A percentile compares a stretch with the other conserved stretches of the same genome.
Evolutionary conservation across 2,797 vertebrate genomes (phyloP).

Genomic region (Spinus olivaceus): DNA sequence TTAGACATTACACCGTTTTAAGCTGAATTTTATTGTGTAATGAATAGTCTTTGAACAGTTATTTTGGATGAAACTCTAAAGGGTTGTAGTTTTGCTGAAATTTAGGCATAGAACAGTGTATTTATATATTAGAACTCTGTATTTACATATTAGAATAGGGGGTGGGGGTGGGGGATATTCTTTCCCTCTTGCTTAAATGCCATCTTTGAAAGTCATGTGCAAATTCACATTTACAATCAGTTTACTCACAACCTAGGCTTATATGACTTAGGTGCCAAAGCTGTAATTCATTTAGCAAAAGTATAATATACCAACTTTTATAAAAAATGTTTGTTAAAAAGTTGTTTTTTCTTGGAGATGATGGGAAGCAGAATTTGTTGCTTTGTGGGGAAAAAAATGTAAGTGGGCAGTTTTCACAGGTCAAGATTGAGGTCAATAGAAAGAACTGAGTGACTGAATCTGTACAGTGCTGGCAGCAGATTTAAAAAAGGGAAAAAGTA

Average conservation of each 20-base stretch:
- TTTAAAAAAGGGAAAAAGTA: conserved; percentile 29
- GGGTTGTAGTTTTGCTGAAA: neutral
- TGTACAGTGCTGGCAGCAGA: conserved; percentile 34
- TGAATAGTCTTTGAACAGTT: conserved; percentile 1
- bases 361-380: neutral
- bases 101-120: neutral
- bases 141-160: neutral
- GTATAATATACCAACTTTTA: neutral
- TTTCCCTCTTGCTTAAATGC: neutral
- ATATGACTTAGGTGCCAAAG: neutral
- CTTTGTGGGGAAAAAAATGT: conserved; percentile 35
- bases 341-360: neutral
- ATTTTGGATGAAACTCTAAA: conserved; percentile 18
- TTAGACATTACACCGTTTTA: conserved; percentile 8
- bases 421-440: conserved; percentile 54
- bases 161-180: neutral
- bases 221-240: neutral
- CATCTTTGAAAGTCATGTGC: neutral
- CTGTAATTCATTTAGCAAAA: conserved; percentile 25
- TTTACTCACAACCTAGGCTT: neutral
- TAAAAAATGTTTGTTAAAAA: conserved; percentile 18
- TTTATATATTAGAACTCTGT: neutral
- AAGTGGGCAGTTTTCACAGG: conserved; percentile 49
- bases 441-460: conserved; percentile 45
- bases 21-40: conserved; percentile 28